These are phyloP conservation scores for Chironomus tepperi DNA, from an alignment of 1,140 invertebrate species.

Conservation along the genomic window DNA sequence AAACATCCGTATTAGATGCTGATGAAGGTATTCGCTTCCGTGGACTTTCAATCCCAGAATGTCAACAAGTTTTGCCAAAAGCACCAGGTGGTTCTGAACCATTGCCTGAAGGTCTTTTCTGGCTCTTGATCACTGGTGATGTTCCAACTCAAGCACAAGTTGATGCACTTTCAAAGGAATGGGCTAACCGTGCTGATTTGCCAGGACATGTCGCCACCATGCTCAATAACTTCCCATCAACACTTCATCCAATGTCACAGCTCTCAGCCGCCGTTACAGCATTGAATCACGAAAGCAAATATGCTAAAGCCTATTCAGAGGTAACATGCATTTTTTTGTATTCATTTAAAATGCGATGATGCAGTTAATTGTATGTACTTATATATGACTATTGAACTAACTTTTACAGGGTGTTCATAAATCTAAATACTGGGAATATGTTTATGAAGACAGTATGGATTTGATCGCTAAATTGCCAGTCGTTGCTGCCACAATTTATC, in stretches of 20 bases:
- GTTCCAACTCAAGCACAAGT: conserved; percentile 77
- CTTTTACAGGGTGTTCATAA: conserved; percentile 36
- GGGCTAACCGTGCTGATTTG: conserved; percentile 69
- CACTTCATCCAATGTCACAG: conserved; percentile 93
- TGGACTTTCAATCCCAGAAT: conserved; percentile 91
- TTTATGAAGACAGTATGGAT: conserved; percentile 93
- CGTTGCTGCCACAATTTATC: conserved; percentile 90
- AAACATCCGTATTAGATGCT: conserved; percentile 90
- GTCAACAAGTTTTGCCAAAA: conserved; percentile 83
- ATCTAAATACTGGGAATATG: conserved; percentile 53
- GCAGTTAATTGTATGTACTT: too few relatives aligned
- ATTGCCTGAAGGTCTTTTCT: conserved; percentile 92
- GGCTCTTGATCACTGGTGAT: conserved; percentile 88
- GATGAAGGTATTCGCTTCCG: conserved; percentile 95
- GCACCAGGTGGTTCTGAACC: conserved; percentile 77
- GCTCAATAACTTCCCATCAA: conserved; percentile 91
- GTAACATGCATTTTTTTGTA: too few relatives aligned
- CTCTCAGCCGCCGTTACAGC: conserved; percentile 87
- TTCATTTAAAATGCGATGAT: too few relatives aligned
- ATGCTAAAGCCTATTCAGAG: conserved; percentile 80
- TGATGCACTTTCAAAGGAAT: conserved; percentile 78
- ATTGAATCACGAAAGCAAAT: conserved; percentile 88
- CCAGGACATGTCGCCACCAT: conserved; percentile 90
- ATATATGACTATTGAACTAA: not conserved
- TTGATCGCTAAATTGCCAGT: conserved; percentile 92